Base-by-base conservation (phyloP, 2,888 invertebrate genomes). In the Agrochola macilenta region DNA sequence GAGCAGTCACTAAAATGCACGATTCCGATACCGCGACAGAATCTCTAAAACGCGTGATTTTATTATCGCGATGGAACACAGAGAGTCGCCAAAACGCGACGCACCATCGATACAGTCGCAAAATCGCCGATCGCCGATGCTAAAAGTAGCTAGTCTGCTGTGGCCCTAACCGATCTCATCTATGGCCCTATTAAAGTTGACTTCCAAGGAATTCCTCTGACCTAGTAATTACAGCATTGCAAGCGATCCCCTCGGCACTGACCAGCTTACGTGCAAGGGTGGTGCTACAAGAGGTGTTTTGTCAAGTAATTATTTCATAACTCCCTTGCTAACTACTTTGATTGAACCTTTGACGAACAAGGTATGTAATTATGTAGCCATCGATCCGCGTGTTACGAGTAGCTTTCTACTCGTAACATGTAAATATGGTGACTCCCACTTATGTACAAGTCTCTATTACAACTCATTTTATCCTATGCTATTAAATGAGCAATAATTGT, bases 261-360 rank as follows among this genome's bases (percentile, higher is more conserved):
- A 61, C 43, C 30, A 66, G 35, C 23, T 46, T 60, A n/a, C 39
- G 54, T 54, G 23, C 58, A 30, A 69, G 26, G 30, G 49, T 57
- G 11, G 26, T 61, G 63, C 70, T 63, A 52, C 39, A 49, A 17
- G 8, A 68, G 12, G 57, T 81, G 57, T 76, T 76, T 69, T 72
- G 60, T 69, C 64, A 65, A 69, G 17, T 52, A 75, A 72, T 70
- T 63, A 66, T 12, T 43, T 30, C 65, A 65, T 66, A 69, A 64
- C 63, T 57, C 68, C 58, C 63, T 84, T 26, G n/a, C n/a, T 52
- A 74, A 70, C 66, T 71, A 58, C 64, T 76, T 72, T 81, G 64
- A 69, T 76, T 76, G 82, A 72, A 66, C 69, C 69, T 72, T 72
- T 72, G 85, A 71, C 49, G 39, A 69, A 49, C 54, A 64, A 52